A percentile compares a stretch with the other conserved stretches of the same genome.
Evolutionary conservation across 2,888 invertebrate species (phyloP).

Genomic region (Nysson spinosus): DNA sequence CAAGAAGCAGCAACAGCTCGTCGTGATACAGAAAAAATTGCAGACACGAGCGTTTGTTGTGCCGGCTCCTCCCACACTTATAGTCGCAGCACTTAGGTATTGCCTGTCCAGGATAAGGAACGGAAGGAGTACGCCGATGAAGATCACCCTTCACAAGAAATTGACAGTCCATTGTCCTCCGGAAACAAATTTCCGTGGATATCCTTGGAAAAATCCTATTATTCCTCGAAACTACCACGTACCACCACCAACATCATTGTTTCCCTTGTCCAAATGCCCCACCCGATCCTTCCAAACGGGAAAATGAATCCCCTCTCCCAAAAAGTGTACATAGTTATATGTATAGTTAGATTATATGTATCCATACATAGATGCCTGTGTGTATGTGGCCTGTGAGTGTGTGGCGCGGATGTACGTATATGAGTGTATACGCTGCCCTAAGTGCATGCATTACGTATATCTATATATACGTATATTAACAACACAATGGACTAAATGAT

Average conservation of each 20-base stretch:
- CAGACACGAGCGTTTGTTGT: constrained; percentile 46
- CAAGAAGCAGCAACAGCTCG: constrained; percentile 49
- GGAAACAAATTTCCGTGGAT: background rate
- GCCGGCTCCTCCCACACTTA: constrained; percentile 49
- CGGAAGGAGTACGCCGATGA: constrained; percentile 21
- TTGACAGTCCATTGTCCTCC: constrained; percentile 6
- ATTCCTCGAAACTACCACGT: background rate
- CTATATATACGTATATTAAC: constrained; percentile 18
- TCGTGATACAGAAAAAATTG: constrained; percentile 29
- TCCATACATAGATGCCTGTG: constrained; percentile 53
- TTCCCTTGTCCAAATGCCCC: constrained; percentile 13
- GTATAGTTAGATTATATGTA: constrained; percentile 75
- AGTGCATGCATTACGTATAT: constrained; percentile 17
- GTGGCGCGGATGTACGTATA: constrained; percentile 25
- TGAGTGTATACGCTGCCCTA: too few species aligned
- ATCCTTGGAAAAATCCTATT: background rate
- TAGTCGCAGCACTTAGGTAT: constrained; percentile 57
- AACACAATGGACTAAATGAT: constrained; percentile 6
- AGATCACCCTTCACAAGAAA: constrained; percentile 7
- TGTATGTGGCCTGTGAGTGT: constrained; percentile 41
- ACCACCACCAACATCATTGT: constrained; percentile 1
- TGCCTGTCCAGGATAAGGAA: constrained; percentile 39
- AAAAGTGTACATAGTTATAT: constrained; percentile 77
- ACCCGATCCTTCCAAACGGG: constrained; percentile 21
- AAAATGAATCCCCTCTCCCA: constrained; percentile 50